phyloP scores from a whole-genome alignment of 1,140 invertebrate species.

The Drosophila simulans region DNA sequence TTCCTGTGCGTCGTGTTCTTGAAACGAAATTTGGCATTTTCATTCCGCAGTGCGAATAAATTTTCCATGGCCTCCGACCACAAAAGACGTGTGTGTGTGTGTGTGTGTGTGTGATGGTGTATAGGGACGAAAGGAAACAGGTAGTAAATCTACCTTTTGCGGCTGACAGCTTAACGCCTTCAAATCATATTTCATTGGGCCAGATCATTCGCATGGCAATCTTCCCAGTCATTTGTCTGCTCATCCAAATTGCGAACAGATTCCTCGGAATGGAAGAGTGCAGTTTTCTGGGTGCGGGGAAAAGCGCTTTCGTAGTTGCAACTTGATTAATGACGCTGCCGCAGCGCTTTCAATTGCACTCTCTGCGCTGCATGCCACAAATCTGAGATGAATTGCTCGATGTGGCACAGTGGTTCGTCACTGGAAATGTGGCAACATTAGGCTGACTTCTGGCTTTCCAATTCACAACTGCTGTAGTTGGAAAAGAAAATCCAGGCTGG shows the following conservation, averaged over 20 bases:
- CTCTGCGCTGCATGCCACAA: conserved; percentile 26
- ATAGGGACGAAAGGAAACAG: background rate
- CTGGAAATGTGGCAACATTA: conserved; percentile 3
- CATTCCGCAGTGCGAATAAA: conserved; percentile 38
- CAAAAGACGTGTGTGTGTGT: background rate
- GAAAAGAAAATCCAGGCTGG: background rate
- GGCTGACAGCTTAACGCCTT: conserved; percentile 51
- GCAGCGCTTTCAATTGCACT: conserved; percentile 54
- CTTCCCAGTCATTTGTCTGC: conserved; percentile 58
- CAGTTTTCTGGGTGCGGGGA: conserved; percentile 9
- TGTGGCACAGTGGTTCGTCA: conserved; percentile 28
- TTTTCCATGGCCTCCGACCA: conserved; percentile 16
- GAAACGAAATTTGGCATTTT: conserved; percentile 54
- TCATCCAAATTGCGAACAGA: conserved; percentile 46
- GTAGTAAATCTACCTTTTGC: conserved; percentile 26
- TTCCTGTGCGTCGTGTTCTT: conserved; percentile 37
- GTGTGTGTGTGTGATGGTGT: too few species aligned
- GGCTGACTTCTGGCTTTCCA: background rate
- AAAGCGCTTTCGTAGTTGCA: conserved; percentile 57
- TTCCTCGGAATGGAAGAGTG: conserved; percentile 6
- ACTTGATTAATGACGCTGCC: conserved; percentile 55
- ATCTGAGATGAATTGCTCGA: conserved; percentile 39
- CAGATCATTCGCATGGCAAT: conserved; percentile 42
- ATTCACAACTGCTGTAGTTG: too few species aligned
- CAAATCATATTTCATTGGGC: conserved; percentile 51